Percentiles rank a stretch among this genome's conserved stretches.
Evolutionary conservation across 2,888 invertebrate genomes (phyloP).

Genomic region (Drosophila maculinotata): DNA sequence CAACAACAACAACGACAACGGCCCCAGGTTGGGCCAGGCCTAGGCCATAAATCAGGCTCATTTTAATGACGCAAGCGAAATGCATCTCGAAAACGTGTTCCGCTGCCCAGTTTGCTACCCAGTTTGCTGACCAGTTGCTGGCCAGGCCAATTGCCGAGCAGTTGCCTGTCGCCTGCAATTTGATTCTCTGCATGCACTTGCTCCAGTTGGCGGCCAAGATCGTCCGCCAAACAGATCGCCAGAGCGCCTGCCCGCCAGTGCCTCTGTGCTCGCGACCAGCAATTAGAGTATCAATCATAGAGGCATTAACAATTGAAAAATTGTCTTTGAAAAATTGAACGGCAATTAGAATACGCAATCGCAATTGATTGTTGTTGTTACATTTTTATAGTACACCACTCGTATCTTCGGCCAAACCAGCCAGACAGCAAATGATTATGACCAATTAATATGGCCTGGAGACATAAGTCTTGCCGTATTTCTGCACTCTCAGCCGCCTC

Average conservation of each 20-base stretch:
- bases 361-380: constrained; percentile 42
- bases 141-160: constrained; percentile 11
- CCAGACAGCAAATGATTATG: constrained; percentile 33
- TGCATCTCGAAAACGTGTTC: constrained; percentile 77
- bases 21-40: constrained; percentile 48
- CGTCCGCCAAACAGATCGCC: no score
- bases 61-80: constrained; percentile 77
- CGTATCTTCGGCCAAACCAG: no score
- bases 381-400: no score
- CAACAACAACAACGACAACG: constrained; percentile 17
- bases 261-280: constrained; percentile 47
- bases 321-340: constrained; percentile 77
- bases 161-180: constrained; percentile 48
- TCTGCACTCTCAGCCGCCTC: neutral
- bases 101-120: constrained; percentile 36
- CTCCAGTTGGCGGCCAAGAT: constrained; percentile 26
- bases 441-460: constrained; percentile 21
- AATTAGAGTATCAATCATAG: constrained; percentile 76
- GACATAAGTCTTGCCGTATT: neutral
- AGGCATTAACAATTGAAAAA: constrained; percentile 80
- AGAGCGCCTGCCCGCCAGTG: no score
- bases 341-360: constrained; percentile 65
- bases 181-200: constrained; percentile 57
- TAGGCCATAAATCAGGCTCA: constrained; percentile 78
- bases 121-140: constrained; percentile 27